A percentile compares a stretch with the other conserved stretches of the same genome.
Evolutionary conservation across 92 coral and sea anemone genomes (phyloP).

Genomic region (Galaxea fascicularis): DNA sequence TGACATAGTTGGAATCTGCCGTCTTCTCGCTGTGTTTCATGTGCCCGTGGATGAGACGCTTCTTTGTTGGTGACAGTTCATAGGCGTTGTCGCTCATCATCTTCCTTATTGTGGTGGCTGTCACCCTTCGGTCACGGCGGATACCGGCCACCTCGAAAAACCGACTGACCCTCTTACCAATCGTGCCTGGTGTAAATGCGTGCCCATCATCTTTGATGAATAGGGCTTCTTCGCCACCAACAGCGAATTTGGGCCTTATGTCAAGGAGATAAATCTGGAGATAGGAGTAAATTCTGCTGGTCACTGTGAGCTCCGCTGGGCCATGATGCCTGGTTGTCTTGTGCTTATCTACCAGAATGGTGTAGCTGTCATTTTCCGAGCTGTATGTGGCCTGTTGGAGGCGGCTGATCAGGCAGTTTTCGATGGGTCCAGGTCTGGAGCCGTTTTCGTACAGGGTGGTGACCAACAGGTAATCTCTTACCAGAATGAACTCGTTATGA

Average conservation of each 20-base stretch:
- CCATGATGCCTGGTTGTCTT: neutral
- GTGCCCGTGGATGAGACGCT: neutral
- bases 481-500: neutral
- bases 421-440: constrained; percentile 9
- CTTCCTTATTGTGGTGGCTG: neutral
- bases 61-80: neutral
- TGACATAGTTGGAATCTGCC: neutral
- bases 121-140: neutral
- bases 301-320: neutral
- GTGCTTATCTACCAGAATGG: neutral
- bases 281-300: neutral
- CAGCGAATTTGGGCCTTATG: neutral
- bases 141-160: neutral
- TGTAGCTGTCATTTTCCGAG: neutral
- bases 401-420: neutral
- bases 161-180: neutral
- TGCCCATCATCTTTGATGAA: constrained; percentile 1
- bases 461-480: neutral
- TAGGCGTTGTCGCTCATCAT: neutral
- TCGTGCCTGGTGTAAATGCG: neutral
- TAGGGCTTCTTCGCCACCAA: neutral
- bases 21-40: neutral
- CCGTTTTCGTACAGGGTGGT: constrained; percentile 6
- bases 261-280: neutral
- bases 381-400: neutral